These are phyloP conservation scores for Tricholauxania praeusta DNA, from an alignment of 2,888 invertebrate genomes.

Conservation along the genomic window DNA sequence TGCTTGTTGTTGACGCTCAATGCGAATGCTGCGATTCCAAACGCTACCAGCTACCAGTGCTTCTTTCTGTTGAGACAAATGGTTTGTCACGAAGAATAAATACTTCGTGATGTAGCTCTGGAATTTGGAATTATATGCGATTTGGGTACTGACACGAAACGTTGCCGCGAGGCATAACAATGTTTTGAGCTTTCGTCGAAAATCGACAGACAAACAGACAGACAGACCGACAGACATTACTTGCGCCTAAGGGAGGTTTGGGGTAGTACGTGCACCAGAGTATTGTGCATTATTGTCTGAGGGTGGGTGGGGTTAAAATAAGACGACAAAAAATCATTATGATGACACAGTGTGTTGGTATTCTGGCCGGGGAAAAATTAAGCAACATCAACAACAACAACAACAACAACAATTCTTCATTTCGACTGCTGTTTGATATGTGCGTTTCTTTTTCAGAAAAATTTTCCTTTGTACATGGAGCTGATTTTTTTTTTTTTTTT, in stretches of 20 bases:
- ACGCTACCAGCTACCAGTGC: constrained; percentile 34
- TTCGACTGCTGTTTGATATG: not conserved
- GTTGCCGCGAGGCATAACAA: not conserved
- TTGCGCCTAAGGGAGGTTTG: too few relatives aligned
- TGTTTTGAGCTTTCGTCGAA: not conserved
- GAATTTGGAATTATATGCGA: constrained; percentile 68
- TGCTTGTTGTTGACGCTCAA: constrained; percentile 26
- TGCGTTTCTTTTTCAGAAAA: not conserved
- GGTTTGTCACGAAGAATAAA: constrained; percentile 69
- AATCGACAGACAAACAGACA: not conserved
- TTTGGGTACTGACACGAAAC: constrained; percentile 51
- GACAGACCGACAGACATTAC: not conserved
- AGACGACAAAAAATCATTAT: not conserved
- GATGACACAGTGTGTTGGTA: not conserved
- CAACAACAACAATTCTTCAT: not conserved
- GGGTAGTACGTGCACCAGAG: too few relatives aligned
- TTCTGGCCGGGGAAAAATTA: not conserved
- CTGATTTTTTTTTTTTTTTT: constrained; percentile 11
- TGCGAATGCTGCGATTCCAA: constrained; percentile 36
- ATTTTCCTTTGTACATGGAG: not conserved
- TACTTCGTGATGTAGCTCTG: constrained; percentile 68
- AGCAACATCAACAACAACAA: not conserved
- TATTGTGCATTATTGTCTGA: too few relatives aligned
- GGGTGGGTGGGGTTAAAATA: too few relatives aligned
- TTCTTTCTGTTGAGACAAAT: constrained; percentile 62